Percentiles rank a stretch among this genome's conserved stretches.
These are phyloP conservation scores for Drosophila engyochracea DNA, from an alignment of 2,888 invertebrate genomes.

Conservation along the genomic window DNA sequence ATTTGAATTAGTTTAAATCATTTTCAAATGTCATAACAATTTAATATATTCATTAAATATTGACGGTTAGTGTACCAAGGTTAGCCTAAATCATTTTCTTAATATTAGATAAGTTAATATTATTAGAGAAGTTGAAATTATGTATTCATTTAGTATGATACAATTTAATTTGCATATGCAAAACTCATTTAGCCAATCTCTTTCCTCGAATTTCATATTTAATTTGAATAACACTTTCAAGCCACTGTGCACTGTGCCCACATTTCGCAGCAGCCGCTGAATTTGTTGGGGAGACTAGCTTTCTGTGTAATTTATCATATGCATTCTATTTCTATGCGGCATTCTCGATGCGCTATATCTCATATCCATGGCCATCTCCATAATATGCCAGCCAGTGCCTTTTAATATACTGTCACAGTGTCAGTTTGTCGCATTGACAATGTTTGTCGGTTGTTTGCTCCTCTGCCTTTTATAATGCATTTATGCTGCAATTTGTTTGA, in stretches of 20 bases:
- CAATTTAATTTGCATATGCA: background rate
- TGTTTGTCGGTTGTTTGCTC: conserved; percentile 35
- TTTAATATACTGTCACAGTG: conserved; percentile 69
- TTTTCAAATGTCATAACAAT: background rate
- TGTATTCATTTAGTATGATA: background rate
- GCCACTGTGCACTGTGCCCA: conserved; percentile 52
- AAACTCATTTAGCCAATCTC: background rate
- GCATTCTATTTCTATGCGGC: conserved; percentile 53
- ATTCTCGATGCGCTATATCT: conserved; percentile 36
- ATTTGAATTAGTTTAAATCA: background rate
- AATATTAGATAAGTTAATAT: background rate
- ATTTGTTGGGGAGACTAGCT: conserved; percentile 25
- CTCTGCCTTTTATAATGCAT: conserved; percentile 77
- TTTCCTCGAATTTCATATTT: background rate
- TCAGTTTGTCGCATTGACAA: conserved; percentile 34
- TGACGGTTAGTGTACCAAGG: background rate
- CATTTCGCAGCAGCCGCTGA: conserved; percentile 28
- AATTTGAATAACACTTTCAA: background rate
- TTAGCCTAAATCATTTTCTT: background rate
- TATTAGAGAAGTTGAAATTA: background rate
- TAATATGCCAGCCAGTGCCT: conserved; percentile 23
- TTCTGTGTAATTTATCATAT: conserved; percentile 65
- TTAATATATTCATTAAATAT: background rate
- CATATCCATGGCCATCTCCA: conserved; percentile 3
- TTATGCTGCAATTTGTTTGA: conserved; percentile 81